These are phyloP conservation scores for Mus spicilegus DNA, from an alignment of 2,113 vertebrate species.

Conservation along the genomic window DNA sequence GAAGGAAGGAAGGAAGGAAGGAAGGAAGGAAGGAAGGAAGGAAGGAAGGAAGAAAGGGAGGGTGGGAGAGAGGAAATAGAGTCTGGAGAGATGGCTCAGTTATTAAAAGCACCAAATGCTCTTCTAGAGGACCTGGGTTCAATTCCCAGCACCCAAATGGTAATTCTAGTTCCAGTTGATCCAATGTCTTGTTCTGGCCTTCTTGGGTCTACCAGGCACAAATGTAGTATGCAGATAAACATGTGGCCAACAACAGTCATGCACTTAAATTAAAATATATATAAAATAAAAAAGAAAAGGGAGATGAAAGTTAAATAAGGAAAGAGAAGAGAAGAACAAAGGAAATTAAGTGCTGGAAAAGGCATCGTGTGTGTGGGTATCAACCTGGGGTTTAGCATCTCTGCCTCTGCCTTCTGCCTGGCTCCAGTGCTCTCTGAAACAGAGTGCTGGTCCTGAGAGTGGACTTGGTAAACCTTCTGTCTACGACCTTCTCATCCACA, in stretches of 20 bases:
- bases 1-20: background rate
- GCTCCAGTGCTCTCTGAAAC: background rate
- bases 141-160: background rate
- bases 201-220: background rate
- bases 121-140: background rate
- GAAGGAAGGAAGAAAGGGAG: too few relatives aligned
- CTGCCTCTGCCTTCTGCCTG: background rate
- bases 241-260: background rate
- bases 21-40: background rate
- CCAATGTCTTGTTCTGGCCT: background rate
- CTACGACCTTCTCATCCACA: rapidly evolving
- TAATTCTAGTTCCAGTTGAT: background rate
- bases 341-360: background rate
- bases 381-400: background rate
- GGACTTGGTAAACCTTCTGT: rapidly evolving
- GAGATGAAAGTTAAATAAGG: background rate
- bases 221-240: background rate
- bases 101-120: background rate
- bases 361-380: background rate
- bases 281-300: background rate
- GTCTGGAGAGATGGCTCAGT: background rate
- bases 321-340: background rate
- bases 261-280: background rate
- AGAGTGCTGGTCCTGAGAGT: background rate
- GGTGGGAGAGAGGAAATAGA: background rate